Evolutionary conservation across 2,888 invertebrate genomes (phyloP), one percentile per base, ranked within the genome.

Genomic region (Megastigmus dorsalis): DNA sequence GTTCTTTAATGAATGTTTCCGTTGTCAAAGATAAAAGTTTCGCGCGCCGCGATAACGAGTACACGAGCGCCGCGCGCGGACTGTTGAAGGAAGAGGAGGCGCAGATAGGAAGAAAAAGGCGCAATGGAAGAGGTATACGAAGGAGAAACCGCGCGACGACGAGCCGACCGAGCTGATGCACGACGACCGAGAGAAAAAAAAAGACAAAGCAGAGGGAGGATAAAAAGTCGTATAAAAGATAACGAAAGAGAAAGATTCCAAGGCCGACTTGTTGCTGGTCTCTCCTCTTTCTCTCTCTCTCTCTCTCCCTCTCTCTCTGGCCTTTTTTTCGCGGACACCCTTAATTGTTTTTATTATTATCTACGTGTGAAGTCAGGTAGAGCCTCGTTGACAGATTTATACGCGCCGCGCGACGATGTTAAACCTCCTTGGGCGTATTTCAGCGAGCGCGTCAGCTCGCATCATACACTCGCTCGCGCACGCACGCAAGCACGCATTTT

Each of bases 1-100:
- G 72, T 60, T 26, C 75, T 57, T 69, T 76, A 76, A 76, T 76
- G 74, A 76, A 76, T 76, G 76, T 76, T 74, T 76, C 76, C 76
- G 74, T 74, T 76, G 76, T 76, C 74, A 52, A 45, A 76, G 74
- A 74, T 76, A 76, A 76, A 73, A 66, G 28, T 67, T 71, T 70
- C 23, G 73, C 76, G 71, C 63, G 74, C 7, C 28, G 43, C 74
- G 74, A 76, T 76, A 76, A 76, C 76, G 70, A 70, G 70, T 74
- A 74, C 76, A 76, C 73, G 69, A 15, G n/a, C 45, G 36, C 3
- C 18, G 6, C 43, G 41, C 57, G 65, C 26, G 9, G 50, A 15
- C 18, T 7, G 23, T n/a, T n/a, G n/a, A n/a, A n/a, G n/a, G n/a
- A n/a, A n/a, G n/a, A n/a, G n/a, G n/a, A n/a, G n/a, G n/a, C n/a